A percentile compares a stretch with the other conserved stretches of the same genome.
These are phyloP conservation scores for Caenorhabditis inopinata DNA, from an alignment of 1,140 invertebrate genomes.

Conservation along the genomic window DNA sequence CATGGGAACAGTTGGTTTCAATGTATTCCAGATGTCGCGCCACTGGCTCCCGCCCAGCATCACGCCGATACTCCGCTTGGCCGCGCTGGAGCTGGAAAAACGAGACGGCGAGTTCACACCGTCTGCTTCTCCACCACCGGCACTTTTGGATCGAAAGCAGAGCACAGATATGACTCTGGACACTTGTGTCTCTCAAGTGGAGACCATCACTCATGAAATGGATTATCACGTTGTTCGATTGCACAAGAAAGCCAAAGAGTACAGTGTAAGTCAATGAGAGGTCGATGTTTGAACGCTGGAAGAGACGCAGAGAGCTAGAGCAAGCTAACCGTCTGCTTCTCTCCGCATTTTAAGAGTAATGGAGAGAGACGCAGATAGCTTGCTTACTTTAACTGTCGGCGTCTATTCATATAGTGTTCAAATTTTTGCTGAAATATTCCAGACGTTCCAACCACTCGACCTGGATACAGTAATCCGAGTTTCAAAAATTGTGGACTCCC, in stretches of 20 bases:
- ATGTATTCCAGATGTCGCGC: not conserved
- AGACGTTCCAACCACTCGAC: not conserved
- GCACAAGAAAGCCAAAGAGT: not conserved
- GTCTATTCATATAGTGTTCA: too few species aligned
- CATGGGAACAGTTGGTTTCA: too few species aligned
- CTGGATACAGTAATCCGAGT: not conserved
- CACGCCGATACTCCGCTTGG: slow-evolving; percentile 45
- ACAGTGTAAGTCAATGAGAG: not conserved
- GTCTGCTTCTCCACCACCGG: not conserved
- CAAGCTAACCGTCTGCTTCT: too few species aligned
- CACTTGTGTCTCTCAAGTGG: not conserved
- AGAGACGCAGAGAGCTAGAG: too few species aligned
- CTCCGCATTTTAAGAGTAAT: too few species aligned
- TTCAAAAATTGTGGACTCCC: not conserved
- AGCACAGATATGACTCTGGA: not conserved
- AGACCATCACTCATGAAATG: slow-evolving; percentile 8
- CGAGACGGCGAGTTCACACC: slow-evolving; percentile 2
- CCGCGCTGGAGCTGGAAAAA: slow-evolving; percentile 38
- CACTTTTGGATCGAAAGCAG: not conserved
- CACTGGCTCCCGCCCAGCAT: slow-evolving; percentile 49
- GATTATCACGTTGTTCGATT: not conserved
- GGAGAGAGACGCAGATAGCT: too few species aligned
- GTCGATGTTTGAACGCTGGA: too few species aligned
- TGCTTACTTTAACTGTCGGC: too few species aligned
- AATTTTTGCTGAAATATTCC: not conserved